Evolutionary conservation across 2,888 invertebrate species (phyloP).

Genomic region (Nematopogon swammerdamellus): DNA sequence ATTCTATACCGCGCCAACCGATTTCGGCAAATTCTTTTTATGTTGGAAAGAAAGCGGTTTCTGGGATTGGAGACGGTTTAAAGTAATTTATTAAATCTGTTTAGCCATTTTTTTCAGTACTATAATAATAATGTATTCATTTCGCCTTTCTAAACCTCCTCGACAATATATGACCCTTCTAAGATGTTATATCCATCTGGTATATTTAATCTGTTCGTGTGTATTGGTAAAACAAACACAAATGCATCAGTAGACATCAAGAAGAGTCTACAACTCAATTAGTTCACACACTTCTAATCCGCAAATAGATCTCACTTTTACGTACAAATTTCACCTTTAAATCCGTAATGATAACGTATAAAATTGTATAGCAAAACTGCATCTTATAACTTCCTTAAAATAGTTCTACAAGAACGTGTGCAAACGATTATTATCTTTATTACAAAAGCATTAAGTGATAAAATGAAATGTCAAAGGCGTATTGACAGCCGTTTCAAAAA

Average conservation of each 20-base stretch:
- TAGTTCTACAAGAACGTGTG: constrained; percentile 16
- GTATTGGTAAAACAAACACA: neutral
- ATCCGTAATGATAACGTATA: neutral
- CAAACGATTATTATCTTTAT: constrained; percentile 18
- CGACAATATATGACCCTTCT: no score
- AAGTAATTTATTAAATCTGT: no score
- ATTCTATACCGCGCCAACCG: no score
- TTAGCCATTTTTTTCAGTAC: no score
- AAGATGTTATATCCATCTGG: no score
- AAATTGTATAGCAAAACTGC: constrained; percentile 15
- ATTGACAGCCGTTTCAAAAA: constrained; percentile 7
- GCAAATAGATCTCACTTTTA: constrained; percentile 27
- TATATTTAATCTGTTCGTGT: neutral
- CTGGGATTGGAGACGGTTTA: no score
- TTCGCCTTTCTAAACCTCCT: no score
- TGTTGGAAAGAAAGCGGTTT: no score
- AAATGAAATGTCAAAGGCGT: constrained; percentile 12
- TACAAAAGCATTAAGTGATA: constrained; percentile 7
- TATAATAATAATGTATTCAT: no score
- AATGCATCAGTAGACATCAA: neutral
- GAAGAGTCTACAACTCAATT: constrained; percentile 37
- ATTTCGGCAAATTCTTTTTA: no score
- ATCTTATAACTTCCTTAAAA: constrained; percentile 22
- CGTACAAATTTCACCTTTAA: constrained; percentile 18
- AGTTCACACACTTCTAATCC: constrained; percentile 32